Base-by-base conservation (phyloP, 2,888 invertebrate genomes). In the Synanthedon tipuliformis region DNA sequence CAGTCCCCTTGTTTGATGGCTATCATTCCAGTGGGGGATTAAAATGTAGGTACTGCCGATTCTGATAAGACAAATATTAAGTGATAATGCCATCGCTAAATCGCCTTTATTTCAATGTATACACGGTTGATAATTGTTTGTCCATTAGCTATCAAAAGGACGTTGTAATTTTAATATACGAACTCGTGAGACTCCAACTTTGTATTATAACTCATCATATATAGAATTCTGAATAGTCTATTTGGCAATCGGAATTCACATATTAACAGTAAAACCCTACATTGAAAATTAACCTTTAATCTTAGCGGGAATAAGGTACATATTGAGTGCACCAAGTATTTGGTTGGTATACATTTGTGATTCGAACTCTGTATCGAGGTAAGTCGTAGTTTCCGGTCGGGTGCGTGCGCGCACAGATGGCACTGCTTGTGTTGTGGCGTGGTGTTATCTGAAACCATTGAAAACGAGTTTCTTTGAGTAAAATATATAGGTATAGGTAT, bases 391-490 rank as follows among this genome's bases (percentile, higher is more conserved):
- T 72, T 76, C 73, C 71, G 72, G 45, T 15, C 13, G 13, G 45
- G 45, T 15, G 45, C 45, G 65, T 62, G 61, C 62, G 70, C 66
- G 34, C 34, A 64, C 61, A 72, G 75, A 66, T 74, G 73, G 67
- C 72, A 63, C 64, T 65, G 55, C 63, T 45, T 27, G 40, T 16
- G 50, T 51, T 52, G 57, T 71, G 74, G 81, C 82, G 75, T 73
- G 66, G 72, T 84, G 85, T 85, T 86, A 86, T 84, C 85, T 86
- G 85, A 54, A 82, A 78, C 52, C 51, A 16, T 45, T 13, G 13
- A 45, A 45, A 45, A 45, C 45, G n/a, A 45, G 45, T 45, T 45
- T 45, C 15, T 10, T 34, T 34, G 8, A 34, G 34, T 34, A 10
- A 34, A 34, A 34, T n/a, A n/a, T n/a, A n/a, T n/a, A n/a, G n/a